Percentiles rank a stretch among this genome's conserved stretches.
phyloP scores from a whole-genome alignment of 2,113 vertebrate genomes.

The Clupea harengus region DNA sequence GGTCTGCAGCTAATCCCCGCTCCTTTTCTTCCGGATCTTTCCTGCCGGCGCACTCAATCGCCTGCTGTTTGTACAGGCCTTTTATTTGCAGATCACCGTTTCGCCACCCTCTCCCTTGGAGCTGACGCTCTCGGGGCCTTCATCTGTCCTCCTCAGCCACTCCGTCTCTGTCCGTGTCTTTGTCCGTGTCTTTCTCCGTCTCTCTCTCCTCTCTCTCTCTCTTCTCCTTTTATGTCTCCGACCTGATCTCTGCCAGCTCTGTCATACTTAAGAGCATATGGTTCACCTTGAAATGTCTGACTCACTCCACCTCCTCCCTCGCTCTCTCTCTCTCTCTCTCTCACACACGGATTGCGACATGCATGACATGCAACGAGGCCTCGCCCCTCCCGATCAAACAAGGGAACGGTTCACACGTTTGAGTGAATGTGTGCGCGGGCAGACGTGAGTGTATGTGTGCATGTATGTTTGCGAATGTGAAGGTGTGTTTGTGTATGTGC shows the following conservation, averaged over 20 bases:
- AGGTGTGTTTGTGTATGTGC: slow-evolving; percentile 29
- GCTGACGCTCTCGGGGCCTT: not conserved
- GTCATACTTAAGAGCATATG: not conserved
- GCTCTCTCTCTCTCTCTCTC: not conserved
- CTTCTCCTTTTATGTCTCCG: not conserved
- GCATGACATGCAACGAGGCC: slow-evolving; percentile 35
- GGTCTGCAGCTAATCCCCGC: slow-evolving; percentile 53
- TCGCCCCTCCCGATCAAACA: not conserved
- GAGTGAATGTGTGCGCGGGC: slow-evolving; percentile 22
- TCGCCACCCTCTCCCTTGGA: slow-evolving; percentile 16
- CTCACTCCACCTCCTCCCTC: slow-evolving; percentile 28
- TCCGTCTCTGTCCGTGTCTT: not conserved
- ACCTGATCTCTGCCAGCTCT: not conserved
- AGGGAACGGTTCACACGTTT: slow-evolving; percentile 49
- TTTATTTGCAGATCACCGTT: slow-evolving; percentile 32
- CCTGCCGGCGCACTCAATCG: slow-evolving; percentile 47
- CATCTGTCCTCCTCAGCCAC: not conserved
- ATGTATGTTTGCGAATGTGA: slow-evolving; percentile 48
- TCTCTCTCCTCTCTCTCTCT: not conserved
- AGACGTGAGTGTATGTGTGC: slow-evolving; percentile 36
- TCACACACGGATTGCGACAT: slow-evolving; percentile 44
- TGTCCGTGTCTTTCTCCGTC: not conserved
- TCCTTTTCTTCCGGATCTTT: slow-evolving; percentile 49
- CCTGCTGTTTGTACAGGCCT: slow-evolving; percentile 29
- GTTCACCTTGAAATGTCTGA: slow-evolving; percentile 24